Percentiles rank a stretch among this genome's conserved stretches.
phyloP scores from a whole-genome alignment of 1,140 invertebrate genomes.

The roundworm (Caenorhabditis elegans) region DNA sequence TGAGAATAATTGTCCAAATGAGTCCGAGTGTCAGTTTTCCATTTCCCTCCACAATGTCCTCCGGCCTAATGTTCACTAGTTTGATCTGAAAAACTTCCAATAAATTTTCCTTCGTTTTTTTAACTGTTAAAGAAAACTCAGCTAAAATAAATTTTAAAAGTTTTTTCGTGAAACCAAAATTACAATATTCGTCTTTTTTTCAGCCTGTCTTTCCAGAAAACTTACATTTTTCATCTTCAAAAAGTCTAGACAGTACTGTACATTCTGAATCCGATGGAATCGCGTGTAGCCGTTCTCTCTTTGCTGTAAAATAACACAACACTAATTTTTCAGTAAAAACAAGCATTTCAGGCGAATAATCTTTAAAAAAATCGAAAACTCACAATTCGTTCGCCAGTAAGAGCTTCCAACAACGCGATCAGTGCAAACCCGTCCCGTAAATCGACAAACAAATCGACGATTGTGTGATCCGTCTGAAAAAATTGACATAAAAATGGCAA shows the following conservation, averaged over 20 bases:
- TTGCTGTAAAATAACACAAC: constrained; percentile 76
- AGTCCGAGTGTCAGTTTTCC: constrained; percentile 95
- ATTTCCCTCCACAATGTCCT: constrained; percentile 99
- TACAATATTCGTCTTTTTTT: neutral
- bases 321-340: neutral
- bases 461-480: constrained; percentile 83
- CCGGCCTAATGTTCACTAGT: constrained; percentile 95
- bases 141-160: neutral
- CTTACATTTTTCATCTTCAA: constrained; percentile 59
- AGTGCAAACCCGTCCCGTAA: constrained; percentile 93
- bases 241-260: constrained; percentile 72
- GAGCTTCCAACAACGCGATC: constrained; percentile 90
- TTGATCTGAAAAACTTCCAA: constrained; percentile 72
- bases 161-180: neutral
- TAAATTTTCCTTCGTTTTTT: neutral
- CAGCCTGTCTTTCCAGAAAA: neutral
- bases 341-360: neutral
- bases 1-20: constrained; percentile 81
- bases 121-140: no score
- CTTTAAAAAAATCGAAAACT: constrained; percentile 71
- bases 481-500: no score
- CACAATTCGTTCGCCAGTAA: constrained; percentile 92
- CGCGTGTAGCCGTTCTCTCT: constrained; percentile 91
- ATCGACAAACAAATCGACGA: constrained; percentile 91
- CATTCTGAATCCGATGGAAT: constrained; percentile 95